phyloP scores from a whole-genome alignment of 2,113 vertebrate species.

The Gnathonemus echidnorhynchus region DNA sequence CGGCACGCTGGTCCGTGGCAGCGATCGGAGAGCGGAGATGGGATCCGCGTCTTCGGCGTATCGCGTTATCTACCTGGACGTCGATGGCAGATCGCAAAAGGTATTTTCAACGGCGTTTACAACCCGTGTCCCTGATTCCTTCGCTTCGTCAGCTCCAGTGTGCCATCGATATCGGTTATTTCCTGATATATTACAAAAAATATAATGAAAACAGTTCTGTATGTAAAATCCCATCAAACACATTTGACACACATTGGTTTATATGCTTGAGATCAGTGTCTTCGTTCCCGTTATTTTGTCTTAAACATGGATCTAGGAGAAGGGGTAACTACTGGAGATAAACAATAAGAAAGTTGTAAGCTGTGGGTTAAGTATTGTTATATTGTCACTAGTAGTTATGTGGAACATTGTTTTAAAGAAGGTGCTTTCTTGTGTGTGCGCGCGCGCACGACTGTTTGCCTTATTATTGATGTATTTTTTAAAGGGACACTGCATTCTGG shows the following conservation, averaged over 20 bases:
- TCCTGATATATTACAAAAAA: neutral
- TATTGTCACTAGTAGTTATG: neutral
- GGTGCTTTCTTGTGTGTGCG: neutral
- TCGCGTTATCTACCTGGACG: conserved; percentile 58
- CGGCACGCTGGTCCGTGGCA: neutral
- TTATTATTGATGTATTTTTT: neutral
- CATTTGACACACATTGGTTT: neutral
- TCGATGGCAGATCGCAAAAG: conserved; percentile 60
- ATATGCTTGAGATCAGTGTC: neutral
- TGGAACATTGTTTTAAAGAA: neutral
- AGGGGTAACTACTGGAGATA: neutral
- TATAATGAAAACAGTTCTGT: neutral
- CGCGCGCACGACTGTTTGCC: neutral
- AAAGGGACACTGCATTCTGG: neutral
- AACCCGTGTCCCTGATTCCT: neutral
- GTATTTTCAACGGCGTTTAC: conserved; percentile 32
- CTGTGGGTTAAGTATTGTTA: neutral
- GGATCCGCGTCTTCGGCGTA: conserved; percentile 60
- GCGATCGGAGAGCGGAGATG: conserved; percentile 36
- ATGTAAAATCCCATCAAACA: neutral
- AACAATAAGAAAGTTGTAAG: neutral
- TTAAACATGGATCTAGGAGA: neutral
- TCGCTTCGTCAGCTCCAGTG: neutral
- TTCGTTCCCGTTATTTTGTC: neutral
- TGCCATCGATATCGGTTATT: neutral